A percentile compares a stretch with the other conserved stretches of the same genome.
Conservation (phyloP, 2,113 vertebrate species). For the Anguilla japonica region DNA sequence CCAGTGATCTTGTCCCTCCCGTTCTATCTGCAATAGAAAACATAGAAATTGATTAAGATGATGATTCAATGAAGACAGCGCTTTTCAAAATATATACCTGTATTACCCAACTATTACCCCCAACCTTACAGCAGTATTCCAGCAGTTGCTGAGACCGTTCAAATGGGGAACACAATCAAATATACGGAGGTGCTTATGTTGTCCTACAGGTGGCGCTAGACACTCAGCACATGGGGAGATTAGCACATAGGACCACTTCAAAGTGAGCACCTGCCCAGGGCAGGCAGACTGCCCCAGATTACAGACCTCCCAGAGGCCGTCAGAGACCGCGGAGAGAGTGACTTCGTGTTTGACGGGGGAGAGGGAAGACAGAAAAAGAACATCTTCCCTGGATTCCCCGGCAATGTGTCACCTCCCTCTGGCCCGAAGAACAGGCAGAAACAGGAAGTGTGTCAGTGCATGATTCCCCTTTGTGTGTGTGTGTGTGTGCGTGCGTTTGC, state of each 20-base stretch:
- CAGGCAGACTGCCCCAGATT: background rate
- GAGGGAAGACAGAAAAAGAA: background rate
- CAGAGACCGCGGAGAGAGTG: background rate
- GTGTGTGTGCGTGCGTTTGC: background rate
- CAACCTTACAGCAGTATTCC: background rate
- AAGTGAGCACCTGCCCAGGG: background rate
- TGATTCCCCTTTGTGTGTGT: background rate
- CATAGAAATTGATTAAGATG: too few species aligned
- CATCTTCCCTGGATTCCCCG: constrained; percentile 20
- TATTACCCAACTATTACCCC: background rate
- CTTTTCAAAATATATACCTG: background rate
- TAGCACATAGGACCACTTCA: background rate
- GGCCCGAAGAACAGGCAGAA: background rate
- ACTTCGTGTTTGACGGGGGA: constrained; percentile 3
- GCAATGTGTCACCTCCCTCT: constrained; percentile 26
- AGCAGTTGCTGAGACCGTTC: background rate
- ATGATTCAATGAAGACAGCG: background rate
- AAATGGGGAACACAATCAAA: background rate
- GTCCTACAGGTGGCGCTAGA: constrained; percentile 20
- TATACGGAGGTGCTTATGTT: background rate
- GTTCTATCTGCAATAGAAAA: too few species aligned
- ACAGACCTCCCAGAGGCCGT: background rate
- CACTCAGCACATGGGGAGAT: background rate
- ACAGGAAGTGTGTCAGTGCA: constrained; percentile 33
- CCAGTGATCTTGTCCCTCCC: too few species aligned